Base-by-base conservation (phyloP, 2,888 invertebrate genomes). In the Ramazzottius varieornatus region DNA sequence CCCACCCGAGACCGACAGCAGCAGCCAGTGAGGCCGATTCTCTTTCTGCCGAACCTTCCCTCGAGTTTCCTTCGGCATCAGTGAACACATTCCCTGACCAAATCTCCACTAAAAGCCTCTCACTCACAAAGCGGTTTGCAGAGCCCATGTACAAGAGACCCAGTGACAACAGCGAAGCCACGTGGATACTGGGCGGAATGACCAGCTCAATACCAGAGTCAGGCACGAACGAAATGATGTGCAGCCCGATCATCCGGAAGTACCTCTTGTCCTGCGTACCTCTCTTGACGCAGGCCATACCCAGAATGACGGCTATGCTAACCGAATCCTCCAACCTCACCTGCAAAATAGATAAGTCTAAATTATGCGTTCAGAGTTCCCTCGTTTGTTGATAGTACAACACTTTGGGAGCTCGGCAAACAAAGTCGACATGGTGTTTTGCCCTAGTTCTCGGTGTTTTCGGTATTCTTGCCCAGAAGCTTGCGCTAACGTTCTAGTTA, bases 231-330 rank as follows among this genome's bases (percentile, higher is more conserved):
- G 54, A 54, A 8, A 54, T 29, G 29, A 54, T 29, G 24, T 54
- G 54, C 54, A 54, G 54, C 8, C 54, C 29, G 54, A 54, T 54
- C 54, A 54, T 54, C 24, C 54, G 54, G 54, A n/a, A 54, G 54
- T 54, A 54, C n/a, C 54, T 8, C 29, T 54, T 54, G 29, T 54
- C 54, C 29, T 54, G 54, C 4, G 54, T n/a, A 24, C 54, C 54
- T 29, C 54, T 54, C n/a, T 54, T 54, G 54, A 54, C 54, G 24
- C 54, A 54, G n/a, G 54, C 54, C 54, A 54, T 54, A 8, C 54
- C 54, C 4, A 54, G 54, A n/a, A 54, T 54, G 4, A 54, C 54
- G 24, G 54, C 54, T 4, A 54, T 54, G 29, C 54, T 54, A 29
- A 54, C 54, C 4, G 54, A 29, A 24, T 54, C 54, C 29, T 54